These are phyloP conservation scores for Campylomormyrus numenius DNA, from an alignment of 2,113 vertebrate genomes.

Conservation along the genomic window DNA sequence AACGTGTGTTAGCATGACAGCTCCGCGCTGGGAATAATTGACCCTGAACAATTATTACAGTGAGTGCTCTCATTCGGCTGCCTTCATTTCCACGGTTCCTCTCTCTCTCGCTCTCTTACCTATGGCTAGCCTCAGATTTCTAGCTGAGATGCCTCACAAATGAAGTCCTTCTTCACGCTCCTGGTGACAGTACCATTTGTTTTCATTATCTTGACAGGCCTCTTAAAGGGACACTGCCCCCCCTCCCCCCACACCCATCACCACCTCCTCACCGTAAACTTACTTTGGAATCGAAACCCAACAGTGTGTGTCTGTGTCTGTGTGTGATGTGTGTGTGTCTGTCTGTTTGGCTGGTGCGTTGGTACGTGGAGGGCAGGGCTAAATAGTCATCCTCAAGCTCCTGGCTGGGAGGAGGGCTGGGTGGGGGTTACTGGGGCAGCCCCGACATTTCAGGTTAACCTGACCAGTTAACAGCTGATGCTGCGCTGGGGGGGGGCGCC, in stretches of 20 bases:
- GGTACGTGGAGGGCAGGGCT: background rate
- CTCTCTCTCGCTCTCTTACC: conserved; percentile 22
- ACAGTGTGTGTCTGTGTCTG: background rate
- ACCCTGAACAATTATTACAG: conserved; percentile 73
- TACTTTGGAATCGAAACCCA: background rate
- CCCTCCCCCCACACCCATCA: conserved; percentile 28
- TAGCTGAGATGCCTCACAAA: conserved; percentile 49
- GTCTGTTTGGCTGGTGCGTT: background rate
- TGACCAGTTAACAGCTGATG: background rate
- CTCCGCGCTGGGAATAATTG: conserved; percentile 81
- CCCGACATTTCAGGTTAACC: background rate
- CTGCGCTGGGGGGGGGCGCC: background rate
- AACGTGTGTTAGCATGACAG: conserved; percentile 66
- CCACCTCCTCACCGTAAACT: conserved; percentile 21
- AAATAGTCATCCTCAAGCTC: background rate
- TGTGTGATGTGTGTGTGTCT: background rate
- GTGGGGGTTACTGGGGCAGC: background rate
- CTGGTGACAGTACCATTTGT: conserved; percentile 60
- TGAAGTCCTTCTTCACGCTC: conserved; percentile 64
- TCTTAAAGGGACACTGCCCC: conserved; percentile 54
- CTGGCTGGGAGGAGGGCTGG: background rate
- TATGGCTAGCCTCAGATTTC: conserved; percentile 42
- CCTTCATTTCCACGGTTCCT: conserved; percentile 16
- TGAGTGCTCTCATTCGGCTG: conserved; percentile 62
- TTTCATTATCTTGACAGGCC: conserved; percentile 70